Base-by-base conservation (phyloP, 2,888 invertebrate species). In the Cenopis cana region DNA sequence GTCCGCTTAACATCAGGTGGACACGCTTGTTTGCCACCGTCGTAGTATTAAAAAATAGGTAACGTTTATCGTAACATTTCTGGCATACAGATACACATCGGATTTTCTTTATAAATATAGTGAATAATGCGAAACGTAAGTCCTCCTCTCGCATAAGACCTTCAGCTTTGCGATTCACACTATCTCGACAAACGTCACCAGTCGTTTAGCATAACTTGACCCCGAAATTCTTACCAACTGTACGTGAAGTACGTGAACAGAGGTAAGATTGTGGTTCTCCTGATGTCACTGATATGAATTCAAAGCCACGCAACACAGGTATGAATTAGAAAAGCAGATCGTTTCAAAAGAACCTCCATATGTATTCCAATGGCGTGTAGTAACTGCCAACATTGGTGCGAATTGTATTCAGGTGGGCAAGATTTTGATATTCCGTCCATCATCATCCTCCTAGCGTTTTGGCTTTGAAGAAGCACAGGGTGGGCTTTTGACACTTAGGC, bases 241-340 rank as follows among this genome's bases (percentile, higher is more conserved):
- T 41, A 14, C 6, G 6, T 41, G 11, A 14, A 14, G 12, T 41
- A 14, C 6, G 6, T 41, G 11, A 14, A 14, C 41, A 14, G 41
- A 41, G 12, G n/a, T 46, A 14, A 46, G 5, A 46, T 8, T 46
- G 14, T 46, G 46, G n/a, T n/a, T 46, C 41, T n/a, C 5, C 4
- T 41, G 14, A 38, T 12, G 2, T 38, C 38, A 12, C 0, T 33
- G 33, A 33, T 38, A 12, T 38, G 38, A 38, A 38, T 38, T n/a
- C n/a, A n/a, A 24, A 8, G 8, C 46, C 46, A 46, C 46, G 2
- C 14, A 14, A 41, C 14, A n/a, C 1, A 46, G n/a, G 46, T 2
- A 4, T 1, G 52, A 20, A 54, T 64, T 64, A 38, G 52, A 52
- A 64, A 64, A 64, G 64, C 64, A 64, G 64, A 64, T 54, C 11